Conservation (phyloP, 2,113 vertebrate species). For the Rhinoptilus africanus region DNA sequence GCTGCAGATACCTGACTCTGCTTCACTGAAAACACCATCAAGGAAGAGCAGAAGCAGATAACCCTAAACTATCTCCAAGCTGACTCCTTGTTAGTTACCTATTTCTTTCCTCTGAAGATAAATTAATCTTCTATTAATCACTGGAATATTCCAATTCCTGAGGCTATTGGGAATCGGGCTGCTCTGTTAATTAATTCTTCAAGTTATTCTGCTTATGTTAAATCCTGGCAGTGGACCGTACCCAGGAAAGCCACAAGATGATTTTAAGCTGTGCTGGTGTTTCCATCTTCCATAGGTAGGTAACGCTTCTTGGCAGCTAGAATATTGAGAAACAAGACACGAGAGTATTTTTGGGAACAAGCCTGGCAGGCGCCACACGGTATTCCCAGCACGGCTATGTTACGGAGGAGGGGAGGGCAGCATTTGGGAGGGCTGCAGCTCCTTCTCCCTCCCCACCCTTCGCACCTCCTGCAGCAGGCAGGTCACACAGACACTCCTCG, state of each 20-base stretch:
- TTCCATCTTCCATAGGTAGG: background rate
- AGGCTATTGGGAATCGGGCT: background rate
- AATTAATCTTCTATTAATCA: background rate
- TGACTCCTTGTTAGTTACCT: background rate
- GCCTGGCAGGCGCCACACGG: background rate
- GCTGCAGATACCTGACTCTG: background rate
- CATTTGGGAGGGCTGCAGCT: background rate
- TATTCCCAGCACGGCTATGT: rapidly evolving
- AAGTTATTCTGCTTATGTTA: rapidly evolving
- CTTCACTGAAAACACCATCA: background rate
- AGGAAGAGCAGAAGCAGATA: background rate
- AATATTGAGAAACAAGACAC: rapidly evolving
- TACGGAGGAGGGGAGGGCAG: rapidly evolving
- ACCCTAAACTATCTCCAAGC: background rate
- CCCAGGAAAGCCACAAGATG: background rate
- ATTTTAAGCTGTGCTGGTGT: background rate
- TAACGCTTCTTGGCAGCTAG: rapidly evolving
- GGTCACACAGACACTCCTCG: rapidly evolving
- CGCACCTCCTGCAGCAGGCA: rapidly evolving
- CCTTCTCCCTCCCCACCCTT: background rate
- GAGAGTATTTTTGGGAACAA: background rate
- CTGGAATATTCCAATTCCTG: background rate
- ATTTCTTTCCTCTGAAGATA: background rate
- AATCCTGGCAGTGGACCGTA: background rate
- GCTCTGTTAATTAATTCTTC: background rate